A percentile compares a stretch with the other conserved stretches of the same genome.
phyloP scores from a whole-genome alignment of 2,113 vertebrate genomes.

The Ceyx cyanopectus region DNA sequence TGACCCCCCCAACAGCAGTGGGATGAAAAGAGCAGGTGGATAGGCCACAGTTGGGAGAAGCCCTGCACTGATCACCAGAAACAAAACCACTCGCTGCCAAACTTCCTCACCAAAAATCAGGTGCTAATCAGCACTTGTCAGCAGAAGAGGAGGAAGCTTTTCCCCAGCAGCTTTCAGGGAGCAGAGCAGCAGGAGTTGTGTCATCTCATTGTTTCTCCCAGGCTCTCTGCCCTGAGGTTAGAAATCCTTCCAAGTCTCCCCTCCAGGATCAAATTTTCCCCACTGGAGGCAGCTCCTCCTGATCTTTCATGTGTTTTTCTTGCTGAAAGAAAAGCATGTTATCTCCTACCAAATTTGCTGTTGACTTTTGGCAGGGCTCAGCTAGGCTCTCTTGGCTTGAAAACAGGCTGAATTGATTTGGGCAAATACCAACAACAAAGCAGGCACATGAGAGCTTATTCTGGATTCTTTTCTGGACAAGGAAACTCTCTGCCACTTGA shows the following conservation, averaged over 20 bases:
- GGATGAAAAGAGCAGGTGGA: neutral
- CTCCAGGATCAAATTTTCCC: neutral
- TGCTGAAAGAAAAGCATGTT: slow-evolving; percentile 33
- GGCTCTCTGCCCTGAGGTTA: neutral
- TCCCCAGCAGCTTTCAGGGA: neutral
- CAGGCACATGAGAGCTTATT: neutral
- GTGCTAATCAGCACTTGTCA: neutral
- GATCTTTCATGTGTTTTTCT: slow-evolving; percentile 2
- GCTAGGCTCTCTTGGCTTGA: neutral
- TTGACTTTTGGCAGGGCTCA: slow-evolving; percentile 45
- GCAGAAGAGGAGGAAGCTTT: neutral
- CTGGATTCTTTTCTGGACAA: slow-evolving; percentile 17
- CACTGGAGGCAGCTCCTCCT: neutral
- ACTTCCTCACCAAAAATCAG: neutral
- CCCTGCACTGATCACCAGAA: neutral
- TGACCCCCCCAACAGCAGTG: neutral
- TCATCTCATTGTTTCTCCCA: slow-evolving; percentile 6
- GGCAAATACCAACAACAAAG: slow-evolving; percentile 38
- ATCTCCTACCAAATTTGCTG: slow-evolving; percentile 33
- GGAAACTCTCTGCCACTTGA: neutral
- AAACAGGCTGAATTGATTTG: slow-evolving; percentile 47
- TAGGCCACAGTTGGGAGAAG: neutral
- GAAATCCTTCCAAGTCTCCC: slow-evolving; percentile 4
- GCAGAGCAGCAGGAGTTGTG: neutral
- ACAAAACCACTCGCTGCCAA: neutral